Base-by-base conservation (phyloP, 2,113 vertebrate species). In the Dryoscopus gambensis region DNA sequence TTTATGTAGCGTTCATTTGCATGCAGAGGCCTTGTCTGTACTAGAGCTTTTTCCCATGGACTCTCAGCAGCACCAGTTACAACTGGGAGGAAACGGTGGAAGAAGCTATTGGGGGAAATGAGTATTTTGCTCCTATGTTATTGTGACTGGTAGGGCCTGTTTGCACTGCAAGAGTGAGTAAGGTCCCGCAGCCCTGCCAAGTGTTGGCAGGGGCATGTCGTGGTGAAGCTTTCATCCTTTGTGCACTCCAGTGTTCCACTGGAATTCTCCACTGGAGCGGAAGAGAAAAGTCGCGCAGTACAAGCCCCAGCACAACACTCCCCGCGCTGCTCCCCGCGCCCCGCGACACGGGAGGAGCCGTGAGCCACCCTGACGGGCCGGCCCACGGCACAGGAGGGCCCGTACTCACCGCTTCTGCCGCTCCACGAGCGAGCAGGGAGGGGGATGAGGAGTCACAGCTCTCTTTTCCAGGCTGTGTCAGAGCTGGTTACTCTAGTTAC, bases 1-100 rank as follows among this genome's bases (percentile, higher is more conserved):
- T 95, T 97, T 95, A 95, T 96, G 70, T 86, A 52, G 85, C 4
- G 0, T 94, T 96, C 85, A 96, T 96, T 96, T 94, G 93, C 95
- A 94, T 96, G 90, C 92, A 94, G 90, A 67, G 79, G 83, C 92
- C 90, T 93, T 77, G 86, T 39, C 83, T 79, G 4, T 35, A n/a
- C 60, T 22, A 6, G 64, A 78, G 62, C 12, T 87, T 94, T 95
- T 96, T 95, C 96, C 94, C 96, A 95, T 96, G 94, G 84, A 49
- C 83, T 95, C 52, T 84, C 64, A 53, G 92, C 80, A 78, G 76
- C 83, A 71, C 86, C 86, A 93, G 83, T 96, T 93, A 52, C 81
- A 93, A 94, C 86, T 78, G 76, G 92, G 86, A 94, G 69, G 86
- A 93, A 84, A 52, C 31, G 27, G 64, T 89, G 90, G 76, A 20